Evolutionary conservation across 2,113 vertebrate genomes (phyloP).

Genomic region (Malurus elegans): DNA sequence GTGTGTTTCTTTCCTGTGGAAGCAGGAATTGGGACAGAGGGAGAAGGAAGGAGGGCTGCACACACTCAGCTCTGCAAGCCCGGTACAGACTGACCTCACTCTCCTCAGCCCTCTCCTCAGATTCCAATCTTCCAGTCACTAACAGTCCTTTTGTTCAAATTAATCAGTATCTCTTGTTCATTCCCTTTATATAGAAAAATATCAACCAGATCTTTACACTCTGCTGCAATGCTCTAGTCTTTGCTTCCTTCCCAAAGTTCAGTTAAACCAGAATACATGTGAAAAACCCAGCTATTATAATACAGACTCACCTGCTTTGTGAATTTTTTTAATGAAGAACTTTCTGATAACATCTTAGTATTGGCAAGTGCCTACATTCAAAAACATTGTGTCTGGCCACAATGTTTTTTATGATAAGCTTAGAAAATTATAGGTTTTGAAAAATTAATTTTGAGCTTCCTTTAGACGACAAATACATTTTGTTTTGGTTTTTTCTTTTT

Average conservation of each 20-base stretch:
- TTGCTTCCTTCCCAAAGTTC: background rate
- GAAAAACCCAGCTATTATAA: background rate
- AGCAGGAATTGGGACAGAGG: background rate
- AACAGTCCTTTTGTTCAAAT: background rate
- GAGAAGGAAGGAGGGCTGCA: background rate
- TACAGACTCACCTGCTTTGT: background rate
- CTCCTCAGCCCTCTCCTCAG: background rate
- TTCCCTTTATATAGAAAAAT: background rate
- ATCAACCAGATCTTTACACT: background rate
- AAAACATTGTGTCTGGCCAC: background rate
- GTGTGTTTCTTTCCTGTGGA: background rate
- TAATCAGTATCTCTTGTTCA: background rate
- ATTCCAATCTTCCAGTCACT: background rate
- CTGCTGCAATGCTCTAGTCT: background rate
- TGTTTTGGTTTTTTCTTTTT: background rate
- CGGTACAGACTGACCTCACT: background rate
- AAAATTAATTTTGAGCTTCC: background rate
- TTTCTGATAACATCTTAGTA: background rate
- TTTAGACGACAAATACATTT: background rate
- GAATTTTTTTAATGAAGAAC: background rate
- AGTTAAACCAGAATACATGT: background rate
- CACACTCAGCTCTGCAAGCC: background rate
- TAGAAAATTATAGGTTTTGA: background rate
- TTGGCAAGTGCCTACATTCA: background rate
- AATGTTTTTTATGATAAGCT: background rate